phyloP scores from a whole-genome alignment of 2,888 invertebrate species.

The Ophion obscuratus region DNA sequence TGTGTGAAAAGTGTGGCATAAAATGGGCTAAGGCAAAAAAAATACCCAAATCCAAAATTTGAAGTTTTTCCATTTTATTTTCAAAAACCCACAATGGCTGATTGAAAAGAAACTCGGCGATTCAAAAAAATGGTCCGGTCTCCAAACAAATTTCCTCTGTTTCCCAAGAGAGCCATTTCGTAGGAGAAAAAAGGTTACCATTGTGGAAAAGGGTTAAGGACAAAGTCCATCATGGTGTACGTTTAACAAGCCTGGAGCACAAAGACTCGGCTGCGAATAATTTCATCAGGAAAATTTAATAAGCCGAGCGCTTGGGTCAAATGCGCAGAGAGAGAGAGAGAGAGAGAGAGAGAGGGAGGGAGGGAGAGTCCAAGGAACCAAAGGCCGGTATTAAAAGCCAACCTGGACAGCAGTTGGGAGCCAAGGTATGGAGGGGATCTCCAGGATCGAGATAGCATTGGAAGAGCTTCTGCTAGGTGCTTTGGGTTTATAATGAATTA shows the following conservation, averaged over 20 bases:
- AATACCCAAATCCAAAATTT: too few species aligned
- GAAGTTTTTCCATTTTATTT: background rate
- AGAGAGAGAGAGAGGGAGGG: background rate
- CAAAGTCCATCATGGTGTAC: background rate
- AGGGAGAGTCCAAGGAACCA: conserved; percentile 7
- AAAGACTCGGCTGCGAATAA: conserved; percentile 35
- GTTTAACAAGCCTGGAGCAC: background rate
- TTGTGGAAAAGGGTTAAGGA: background rate
- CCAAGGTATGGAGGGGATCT: conserved; percentile 7
- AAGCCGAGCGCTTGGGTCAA: conserved; percentile 39
- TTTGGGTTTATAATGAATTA: conserved; percentile 56
- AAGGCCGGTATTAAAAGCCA: conserved; percentile 29
- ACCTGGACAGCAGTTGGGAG: conserved; percentile 20
- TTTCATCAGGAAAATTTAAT: conserved; percentile 58
- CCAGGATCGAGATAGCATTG: background rate
- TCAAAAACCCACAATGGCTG: background rate
- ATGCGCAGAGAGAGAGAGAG: conserved; percentile 7
- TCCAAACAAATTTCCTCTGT: background rate
- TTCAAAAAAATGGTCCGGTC: background rate
- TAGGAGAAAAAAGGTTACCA: background rate
- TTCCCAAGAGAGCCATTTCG: background rate
- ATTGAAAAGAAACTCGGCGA: background rate
- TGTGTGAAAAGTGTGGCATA: too few species aligned
- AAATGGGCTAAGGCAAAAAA: too few species aligned
- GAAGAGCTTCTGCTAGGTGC: conserved; percentile 5